Evolutionary conservation across 2,797 vertebrate genomes (phyloP).

Genomic region (Cetoscarus ocellatus): DNA sequence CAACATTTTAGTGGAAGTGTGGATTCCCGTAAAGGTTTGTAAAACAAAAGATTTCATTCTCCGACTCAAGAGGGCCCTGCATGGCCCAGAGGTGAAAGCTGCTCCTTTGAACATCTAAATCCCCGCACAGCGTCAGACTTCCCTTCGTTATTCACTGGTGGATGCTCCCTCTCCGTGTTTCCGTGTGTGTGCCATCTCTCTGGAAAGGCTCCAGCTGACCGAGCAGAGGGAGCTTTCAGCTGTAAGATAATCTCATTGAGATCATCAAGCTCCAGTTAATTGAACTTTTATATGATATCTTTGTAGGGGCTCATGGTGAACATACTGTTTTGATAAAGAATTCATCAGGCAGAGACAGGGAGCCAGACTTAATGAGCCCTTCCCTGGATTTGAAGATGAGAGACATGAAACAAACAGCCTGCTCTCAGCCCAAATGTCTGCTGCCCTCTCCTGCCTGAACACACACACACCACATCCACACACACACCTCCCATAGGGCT

Average conservation of each 20-base stretch:
- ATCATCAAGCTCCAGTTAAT: slow-evolving; percentile 64
- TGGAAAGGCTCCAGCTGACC: slow-evolving; percentile 54
- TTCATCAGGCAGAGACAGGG: no score
- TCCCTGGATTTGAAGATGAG: slow-evolving; percentile 57
- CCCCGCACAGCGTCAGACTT: slow-evolving; percentile 72
- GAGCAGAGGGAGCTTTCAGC: slow-evolving; percentile 64
- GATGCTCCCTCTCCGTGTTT: slow-evolving; percentile 55
- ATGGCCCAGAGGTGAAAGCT: slow-evolving; percentile 75
- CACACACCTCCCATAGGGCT: neutral
- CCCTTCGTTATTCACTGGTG: slow-evolving; percentile 77
- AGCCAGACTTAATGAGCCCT: slow-evolving; percentile 69
- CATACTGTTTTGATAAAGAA: no score
- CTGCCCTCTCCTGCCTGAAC: slow-evolving; percentile 71
- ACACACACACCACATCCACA: slow-evolving; percentile 16
- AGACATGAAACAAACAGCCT: slow-evolving; percentile 47
- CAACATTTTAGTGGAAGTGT: slow-evolving; percentile 72
- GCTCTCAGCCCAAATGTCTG: slow-evolving; percentile 57
- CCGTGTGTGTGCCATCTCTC: slow-evolving; percentile 30
- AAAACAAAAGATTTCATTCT: slow-evolving; percentile 78
- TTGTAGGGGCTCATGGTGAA: slow-evolving; percentile 30
- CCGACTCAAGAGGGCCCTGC: slow-evolving; percentile 66
- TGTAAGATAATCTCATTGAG: slow-evolving; percentile 66
- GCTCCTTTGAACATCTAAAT: slow-evolving; percentile 81
- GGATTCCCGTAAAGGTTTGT: slow-evolving; percentile 81
- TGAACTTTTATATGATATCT: slow-evolving; percentile 64